Evolutionary conservation across 1,140 invertebrate genomes (phyloP), one percentile per base, ranked within the genome.

Genomic region (Tyrophagus putrescentiae): DNA sequence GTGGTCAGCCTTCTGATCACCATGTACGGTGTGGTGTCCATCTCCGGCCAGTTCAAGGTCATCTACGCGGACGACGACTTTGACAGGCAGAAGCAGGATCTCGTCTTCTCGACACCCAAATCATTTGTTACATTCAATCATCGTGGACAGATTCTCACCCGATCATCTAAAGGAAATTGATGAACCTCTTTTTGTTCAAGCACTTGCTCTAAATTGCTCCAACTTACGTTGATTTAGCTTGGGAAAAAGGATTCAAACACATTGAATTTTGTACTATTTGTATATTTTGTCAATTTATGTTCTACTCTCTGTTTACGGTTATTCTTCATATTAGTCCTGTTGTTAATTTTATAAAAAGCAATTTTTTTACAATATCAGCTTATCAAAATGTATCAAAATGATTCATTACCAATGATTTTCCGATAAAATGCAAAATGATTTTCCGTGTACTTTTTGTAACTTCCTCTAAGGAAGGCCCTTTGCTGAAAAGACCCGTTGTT

Each of bases 41-140:
- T 92, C 54, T 85, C 87, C 61, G 89, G 88, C 0, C 84, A 87
- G 65, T 88, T 94, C 65, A 84, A 86, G 71, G 89, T 92, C 76
- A 93, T 94, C 39, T 79, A 84, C 66, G 87, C 90, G 1, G 85
- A 86, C 21, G 85, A 87, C 9, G 89, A 93, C 66, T 74, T 93
- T 63, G n/a, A 9, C 3, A 87, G 93, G 72, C 83, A 81, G n/a
- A 86, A 86, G 73, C 75, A 70, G 68, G 71, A 68, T 87, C 89
- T 92, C 68, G 90, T 85, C 1, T 75, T 88, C 54, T 76, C 80
- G 27, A 93, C 92, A 68, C 74, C 87, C 57, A 84, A 87, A 53
- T 90, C 89, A 1, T 93, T 93, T 70, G 90, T 91, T 72, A 81
- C 80, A 21, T 93, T 92, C 69, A 85, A 85, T 73, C 89, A 95